Evolutionary conservation across 2,888 invertebrate species (phyloP), one percentile per base, ranked within the genome.

Genomic region (Heliconius cydno): DNA sequence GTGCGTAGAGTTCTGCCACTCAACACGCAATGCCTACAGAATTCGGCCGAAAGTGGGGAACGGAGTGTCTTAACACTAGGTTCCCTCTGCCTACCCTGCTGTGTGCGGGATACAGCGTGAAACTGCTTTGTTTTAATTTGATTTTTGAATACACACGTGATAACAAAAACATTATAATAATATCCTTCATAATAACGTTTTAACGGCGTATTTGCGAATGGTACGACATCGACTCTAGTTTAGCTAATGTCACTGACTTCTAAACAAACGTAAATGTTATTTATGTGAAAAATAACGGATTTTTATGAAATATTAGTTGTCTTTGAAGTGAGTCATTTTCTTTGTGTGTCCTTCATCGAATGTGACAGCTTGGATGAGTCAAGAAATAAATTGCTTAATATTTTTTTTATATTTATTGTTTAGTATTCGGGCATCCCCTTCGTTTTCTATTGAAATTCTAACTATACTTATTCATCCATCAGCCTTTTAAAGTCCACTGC

Each of bases 231-330:
- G 57, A 38, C n/a, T 30, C n/a, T 80, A 73, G 71, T 77, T 79
- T 78, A 28, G 38, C 60, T 28, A 73, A 79, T 80, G 82, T 80
- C 82, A 82, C 70, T 76, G 82, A 82, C 82, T 76, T 70, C 22
- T n/a, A 60, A 9, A 19, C 7, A 15, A n/a, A 68, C 28, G 25
- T 52, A 67, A 80, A 41, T 71, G 76, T 81, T 67, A 76, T 71
- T 25, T 19, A 78, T 72, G 52, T 65, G 66, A 67, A 67, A 76
- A 73, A 80, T 81, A 77, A 75, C 75, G 74, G 79, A 25, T 28
- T 71, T 12, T 52, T 25, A 74, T 78, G 34, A 74, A 25, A 74
- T n/a, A 67, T 41, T 25, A 12, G 13, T 25, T 25, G n/a, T 60
- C 38, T 70, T 38, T 70, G 30, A 30, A 41, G 9, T 41, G 41